Percentiles rank a stretch among this genome's conserved stretches.
Evolutionary conservation across 1,140 invertebrate genomes (phyloP).

Genomic region (Bradysia coprophila): DNA sequence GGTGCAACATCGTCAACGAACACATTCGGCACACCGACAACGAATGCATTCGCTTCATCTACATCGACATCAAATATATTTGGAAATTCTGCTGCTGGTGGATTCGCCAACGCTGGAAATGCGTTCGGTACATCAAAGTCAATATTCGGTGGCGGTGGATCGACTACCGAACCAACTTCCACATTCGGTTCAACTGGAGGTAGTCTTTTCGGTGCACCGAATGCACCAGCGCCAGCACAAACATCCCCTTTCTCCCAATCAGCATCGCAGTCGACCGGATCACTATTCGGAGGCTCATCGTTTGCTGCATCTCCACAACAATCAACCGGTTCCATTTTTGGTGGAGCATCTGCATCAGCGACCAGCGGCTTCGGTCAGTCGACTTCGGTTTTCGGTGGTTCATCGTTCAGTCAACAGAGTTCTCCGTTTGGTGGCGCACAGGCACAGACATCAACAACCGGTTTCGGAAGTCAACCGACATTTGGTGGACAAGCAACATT

Average conservation of each 20-base stretch:
- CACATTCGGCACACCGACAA: conserved; percentile 2
- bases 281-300: too few species aligned
- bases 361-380: too few species aligned
- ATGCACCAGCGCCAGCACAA: conserved; percentile 6
- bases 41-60: conserved; percentile 5
- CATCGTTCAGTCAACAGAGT: background rate
- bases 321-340: too few species aligned
- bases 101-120: conserved; percentile 9
- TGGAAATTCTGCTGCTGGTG: conserved; percentile 8
- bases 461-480: conserved; percentile 13
- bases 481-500: conserved; percentile 29
- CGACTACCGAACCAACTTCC: too few species aligned
- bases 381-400: too few species aligned
- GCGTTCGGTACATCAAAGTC: conserved; percentile 10
- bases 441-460: background rate
- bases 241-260: conserved; percentile 12
- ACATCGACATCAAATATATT: conserved; percentile 14
- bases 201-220: conserved; percentile 24
- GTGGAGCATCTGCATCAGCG: too few species aligned
- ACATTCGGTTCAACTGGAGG: conserved; percentile 6
- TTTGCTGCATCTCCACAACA: too few species aligned
- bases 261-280: conserved; percentile 8
- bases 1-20: background rate
- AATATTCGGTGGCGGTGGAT: background rate
- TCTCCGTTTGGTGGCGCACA: background rate